Conservation (phyloP, 2,888 invertebrate genomes). For the Scotopteryx bipunctaria region DNA sequence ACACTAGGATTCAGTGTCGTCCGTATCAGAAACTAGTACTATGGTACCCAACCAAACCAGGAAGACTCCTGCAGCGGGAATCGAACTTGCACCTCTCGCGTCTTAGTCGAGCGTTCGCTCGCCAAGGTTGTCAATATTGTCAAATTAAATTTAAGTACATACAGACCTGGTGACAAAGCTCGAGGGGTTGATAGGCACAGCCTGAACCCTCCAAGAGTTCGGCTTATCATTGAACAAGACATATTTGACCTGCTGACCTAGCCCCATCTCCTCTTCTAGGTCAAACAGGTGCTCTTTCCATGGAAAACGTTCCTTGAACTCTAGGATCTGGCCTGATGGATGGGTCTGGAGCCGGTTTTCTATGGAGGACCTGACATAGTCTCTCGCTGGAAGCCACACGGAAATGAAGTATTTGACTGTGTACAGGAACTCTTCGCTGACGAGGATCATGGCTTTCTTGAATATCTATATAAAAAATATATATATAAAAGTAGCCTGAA, state of each 20-base stretch:
- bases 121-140: no score
- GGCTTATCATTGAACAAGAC: constrained; percentile 87
- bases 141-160: no score
- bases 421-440: constrained; percentile 91
- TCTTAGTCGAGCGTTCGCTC: no score
- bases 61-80: no score
- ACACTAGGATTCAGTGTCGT: no score
- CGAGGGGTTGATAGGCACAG: constrained; percentile 87
- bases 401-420: constrained; percentile 84
- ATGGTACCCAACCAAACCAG: no score
- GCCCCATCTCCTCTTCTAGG: constrained; percentile 88
- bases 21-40: no score
- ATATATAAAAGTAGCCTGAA: no score
- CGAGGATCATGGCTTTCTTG: constrained; percentile 89
- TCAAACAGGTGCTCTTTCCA: constrained; percentile 96
- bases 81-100: no score
- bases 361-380: constrained; percentile 89
- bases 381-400: constrained; percentile 94
- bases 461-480: constrained; percentile 83
- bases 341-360: constrained; percentile 81
- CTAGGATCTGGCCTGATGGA: constrained; percentile 91
- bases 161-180: constrained; percentile 88
- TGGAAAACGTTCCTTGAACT: constrained; percentile 88
- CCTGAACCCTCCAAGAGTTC: constrained; percentile 91
- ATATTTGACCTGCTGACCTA: constrained; percentile 87